Evolutionary conservation across 37 sponge, comb jelly and placozoan species (phyloP).

Genomic region (Lycopodina hypogea): DNA sequence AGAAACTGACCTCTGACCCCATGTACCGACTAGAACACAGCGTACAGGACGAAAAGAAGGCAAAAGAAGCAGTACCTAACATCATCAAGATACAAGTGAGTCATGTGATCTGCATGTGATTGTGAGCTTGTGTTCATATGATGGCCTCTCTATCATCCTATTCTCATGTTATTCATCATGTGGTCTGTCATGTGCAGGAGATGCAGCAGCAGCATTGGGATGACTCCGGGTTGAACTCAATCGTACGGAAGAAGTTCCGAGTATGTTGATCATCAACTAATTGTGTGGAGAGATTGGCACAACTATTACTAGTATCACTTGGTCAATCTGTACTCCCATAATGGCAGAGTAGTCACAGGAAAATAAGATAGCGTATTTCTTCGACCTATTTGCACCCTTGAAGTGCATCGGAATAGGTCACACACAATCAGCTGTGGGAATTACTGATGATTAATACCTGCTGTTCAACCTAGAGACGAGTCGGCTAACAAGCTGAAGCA

Average conservation of each 20-base stretch:
- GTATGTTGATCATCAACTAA: conserved; percentile 33
- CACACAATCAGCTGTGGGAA: too few relatives aligned
- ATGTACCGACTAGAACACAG: conserved; percentile 95
- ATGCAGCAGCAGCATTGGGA: conserved; percentile 74
- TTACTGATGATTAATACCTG: too few relatives aligned
- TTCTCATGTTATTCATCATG: neutral
- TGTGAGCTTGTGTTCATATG: neutral
- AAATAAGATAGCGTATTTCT: too few relatives aligned
- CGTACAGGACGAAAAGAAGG: conserved; percentile 80
- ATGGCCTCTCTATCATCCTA: too few relatives aligned
- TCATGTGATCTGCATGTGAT: neutral
- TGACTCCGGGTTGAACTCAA: conserved; percentile 80
- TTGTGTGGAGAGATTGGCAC: neutral
- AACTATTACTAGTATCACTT: too few relatives aligned
- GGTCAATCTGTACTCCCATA: too few relatives aligned
- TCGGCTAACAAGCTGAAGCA: too few relatives aligned
- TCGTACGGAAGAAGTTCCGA: conserved; percentile 78
- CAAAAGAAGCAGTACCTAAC: conserved; percentile 76
- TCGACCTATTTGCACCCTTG: too few relatives aligned
- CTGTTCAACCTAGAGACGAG: too few relatives aligned
- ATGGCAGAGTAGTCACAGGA: too few relatives aligned
- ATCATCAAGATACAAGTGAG: conserved; percentile 68
- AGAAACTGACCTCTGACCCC: conserved; percentile 75
- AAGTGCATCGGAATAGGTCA: too few relatives aligned
- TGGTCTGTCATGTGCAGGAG: conserved; percentile 30